Evolutionary conservation across 2,888 invertebrate species (phyloP).

Genomic region (Andrena minutula): DNA sequence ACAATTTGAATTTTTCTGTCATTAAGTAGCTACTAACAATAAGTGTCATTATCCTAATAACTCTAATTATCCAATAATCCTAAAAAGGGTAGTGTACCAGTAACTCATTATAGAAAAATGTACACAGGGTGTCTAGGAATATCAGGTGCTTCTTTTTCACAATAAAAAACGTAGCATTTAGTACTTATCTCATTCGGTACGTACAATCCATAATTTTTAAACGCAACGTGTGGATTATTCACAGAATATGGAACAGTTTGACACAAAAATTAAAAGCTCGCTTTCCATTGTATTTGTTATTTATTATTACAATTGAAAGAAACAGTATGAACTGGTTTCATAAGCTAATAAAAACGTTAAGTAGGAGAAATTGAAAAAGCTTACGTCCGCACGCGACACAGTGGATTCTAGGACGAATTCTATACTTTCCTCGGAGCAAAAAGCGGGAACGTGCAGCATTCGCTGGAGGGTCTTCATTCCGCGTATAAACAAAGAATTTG

Average conservation of each 20-base stretch:
- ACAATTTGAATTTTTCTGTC: no score
- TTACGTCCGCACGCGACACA: not conserved
- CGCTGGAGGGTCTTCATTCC: constrained; percentile 9
- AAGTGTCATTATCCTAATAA: no score
- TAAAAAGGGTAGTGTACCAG: no score
- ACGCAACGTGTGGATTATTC: no score
- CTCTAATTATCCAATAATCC: no score
- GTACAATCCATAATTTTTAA: no score
- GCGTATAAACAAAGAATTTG: constrained; percentile 40
- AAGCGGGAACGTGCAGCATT: constrained; percentile 6
- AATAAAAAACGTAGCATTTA: not conserved
- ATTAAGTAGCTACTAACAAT: no score
- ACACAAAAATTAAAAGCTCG: not conserved
- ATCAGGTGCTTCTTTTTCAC: not conserved
- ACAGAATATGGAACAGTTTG: no score
- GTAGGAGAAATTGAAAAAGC: constrained; percentile 8
- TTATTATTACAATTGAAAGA: not conserved
- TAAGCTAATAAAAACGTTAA: constrained; percentile 1
- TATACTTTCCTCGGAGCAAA: constrained; percentile 12
- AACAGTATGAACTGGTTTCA: not conserved
- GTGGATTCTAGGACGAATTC: not conserved
- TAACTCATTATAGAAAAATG: no score
- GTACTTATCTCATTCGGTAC: not conserved
- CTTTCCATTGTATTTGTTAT: not conserved
- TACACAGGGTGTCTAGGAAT: no score